Percentiles rank a stretch among this genome's conserved stretches.
Conservation (phyloP, 2,113 vertebrate species). For the Sinocyclocheilus anophthalmus region DNA sequence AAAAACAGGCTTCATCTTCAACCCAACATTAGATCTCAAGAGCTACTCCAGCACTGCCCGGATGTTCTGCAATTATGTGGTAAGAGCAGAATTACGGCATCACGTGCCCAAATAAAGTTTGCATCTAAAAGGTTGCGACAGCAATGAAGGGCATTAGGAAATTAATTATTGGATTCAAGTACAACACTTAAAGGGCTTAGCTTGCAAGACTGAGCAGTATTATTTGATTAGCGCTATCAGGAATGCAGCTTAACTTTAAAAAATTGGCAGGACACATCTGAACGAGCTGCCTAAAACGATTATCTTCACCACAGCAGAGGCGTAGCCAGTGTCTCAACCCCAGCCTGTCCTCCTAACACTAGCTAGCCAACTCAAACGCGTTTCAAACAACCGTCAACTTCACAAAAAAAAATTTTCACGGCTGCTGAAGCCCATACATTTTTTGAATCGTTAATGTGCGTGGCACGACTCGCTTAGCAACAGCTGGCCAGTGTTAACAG, state of each 20-base stretch:
- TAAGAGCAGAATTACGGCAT: slow-evolving; percentile 16
- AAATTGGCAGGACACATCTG: slow-evolving; percentile 32
- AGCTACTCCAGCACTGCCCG: background rate
- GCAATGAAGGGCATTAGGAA: slow-evolving; percentile 56
- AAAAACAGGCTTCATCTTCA: slow-evolving; percentile 1
- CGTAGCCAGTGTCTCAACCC: background rate
- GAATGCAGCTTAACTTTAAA: slow-evolving; percentile 33
- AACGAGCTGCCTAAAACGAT: slow-evolving; percentile 20
- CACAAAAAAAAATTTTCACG: background rate
- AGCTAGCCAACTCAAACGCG: background rate
- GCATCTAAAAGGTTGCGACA: slow-evolving; percentile 25
- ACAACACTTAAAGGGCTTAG: slow-evolving; percentile 35
- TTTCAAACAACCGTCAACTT: background rate
- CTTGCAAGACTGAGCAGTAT: slow-evolving; percentile 31
- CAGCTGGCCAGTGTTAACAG: slow-evolving; percentile 26
- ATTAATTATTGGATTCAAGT: slow-evolving; percentile 58
- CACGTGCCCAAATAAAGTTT: slow-evolving; percentile 50
- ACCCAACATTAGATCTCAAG: background rate
- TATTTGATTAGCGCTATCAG: slow-evolving; percentile 47
- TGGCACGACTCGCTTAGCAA: slow-evolving; percentile 9
- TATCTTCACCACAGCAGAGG: slow-evolving; percentile 5
- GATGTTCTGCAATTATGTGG: background rate
- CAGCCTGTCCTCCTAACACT: background rate
- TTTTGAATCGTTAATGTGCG: background rate
- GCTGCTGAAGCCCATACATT: background rate